phyloP scores from a whole-genome alignment of 2,113 vertebrate genomes.

The Sardina pilchardus region DNA sequence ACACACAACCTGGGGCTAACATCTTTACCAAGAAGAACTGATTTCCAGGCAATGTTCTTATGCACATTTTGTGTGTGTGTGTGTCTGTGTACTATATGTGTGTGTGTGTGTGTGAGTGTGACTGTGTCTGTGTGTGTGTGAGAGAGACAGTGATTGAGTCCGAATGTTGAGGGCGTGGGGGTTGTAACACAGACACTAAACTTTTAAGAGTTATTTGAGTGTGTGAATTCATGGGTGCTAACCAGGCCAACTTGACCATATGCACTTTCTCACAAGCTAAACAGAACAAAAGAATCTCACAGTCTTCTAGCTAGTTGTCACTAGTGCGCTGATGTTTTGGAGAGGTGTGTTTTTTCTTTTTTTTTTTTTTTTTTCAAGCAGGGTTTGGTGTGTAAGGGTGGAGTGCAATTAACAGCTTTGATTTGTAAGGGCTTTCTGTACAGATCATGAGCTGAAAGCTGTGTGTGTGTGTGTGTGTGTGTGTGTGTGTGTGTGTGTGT shows the following conservation, averaged over 20 bases:
- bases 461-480: too few species aligned
- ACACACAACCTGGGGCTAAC: background rate
- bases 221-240: background rate
- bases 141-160: too few species aligned
- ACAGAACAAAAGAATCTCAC: background rate
- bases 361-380: background rate
- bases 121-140: background rate
- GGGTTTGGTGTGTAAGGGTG: background rate
- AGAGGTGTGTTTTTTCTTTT: background rate
- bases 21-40: background rate
- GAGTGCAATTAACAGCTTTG: background rate
- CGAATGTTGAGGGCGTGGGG: background rate
- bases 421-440: background rate
- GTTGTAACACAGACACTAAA: background rate
- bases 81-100: background rate
- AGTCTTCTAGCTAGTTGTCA: background rate
- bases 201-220: background rate
- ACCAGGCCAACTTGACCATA: background rate
- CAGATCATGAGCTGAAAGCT: background rate
- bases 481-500: too few species aligned
- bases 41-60: background rate
- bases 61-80: background rate
- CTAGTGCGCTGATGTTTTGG: background rate
- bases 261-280: background rate
- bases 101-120: conserved; percentile 5